Evolutionary conservation across 2,113 vertebrate species (phyloP), one percentile per base, ranked within the genome.

Genomic region (Brachirus orientalis): DNA sequence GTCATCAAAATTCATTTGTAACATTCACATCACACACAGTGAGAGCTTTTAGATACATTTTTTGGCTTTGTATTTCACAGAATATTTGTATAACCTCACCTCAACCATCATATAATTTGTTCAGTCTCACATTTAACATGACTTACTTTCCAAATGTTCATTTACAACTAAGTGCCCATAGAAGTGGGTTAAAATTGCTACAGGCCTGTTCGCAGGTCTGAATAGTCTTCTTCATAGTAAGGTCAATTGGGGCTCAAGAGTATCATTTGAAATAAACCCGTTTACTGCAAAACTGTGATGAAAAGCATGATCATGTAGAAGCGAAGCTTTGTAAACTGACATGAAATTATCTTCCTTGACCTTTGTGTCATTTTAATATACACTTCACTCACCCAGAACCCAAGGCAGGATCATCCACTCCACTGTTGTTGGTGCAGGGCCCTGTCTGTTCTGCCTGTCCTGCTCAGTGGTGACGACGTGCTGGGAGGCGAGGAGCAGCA

Each of bases 321-420:
- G 4, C 4, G 10, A 43, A 13, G 28, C 28, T 28, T 28, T 4
- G 28, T 6, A 28, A 28, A 28, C 28, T 28, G 22, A 28, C 22
- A 28, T 5, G 2, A 28, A 28, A 28, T 28, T 28, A 28, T 28
- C 22, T 28, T 28, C 40, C 40, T 14, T 13, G 12, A 43, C 40
- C 14, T 14, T 43, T 4, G 8, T 43, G 11, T 43, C 12, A 5
- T 14, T 14, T 43, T 10, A 9, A 10, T 6, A 10, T 6, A 45
- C 7, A 1, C 9, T 56, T 41, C 12, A 82, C 89, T 94, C 91
- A 99, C 98, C 98, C 80, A 99, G 86, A 68, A 99, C 96, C 96
- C 97, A 97, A 18, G 97, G 97, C 65, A 99, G 89, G 86, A 99
- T 99, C 96, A 99, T 96, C 98, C 98, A 99, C 90, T 99, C 98